Conservation (phyloP, 1,140 invertebrate species). For the Gonatopus flavifemur region DNA sequence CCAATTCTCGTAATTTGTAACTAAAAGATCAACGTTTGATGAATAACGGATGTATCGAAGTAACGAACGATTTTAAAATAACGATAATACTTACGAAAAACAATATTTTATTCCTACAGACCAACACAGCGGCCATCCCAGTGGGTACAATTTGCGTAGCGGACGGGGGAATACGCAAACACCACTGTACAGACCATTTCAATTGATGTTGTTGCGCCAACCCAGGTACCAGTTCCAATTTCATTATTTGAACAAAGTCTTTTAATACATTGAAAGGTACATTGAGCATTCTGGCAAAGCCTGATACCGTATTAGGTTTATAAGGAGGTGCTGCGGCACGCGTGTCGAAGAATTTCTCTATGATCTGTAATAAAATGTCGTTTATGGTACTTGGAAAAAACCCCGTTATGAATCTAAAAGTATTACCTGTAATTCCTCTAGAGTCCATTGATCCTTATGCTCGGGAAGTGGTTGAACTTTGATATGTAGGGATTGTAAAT, state of each 20-base stretch:
- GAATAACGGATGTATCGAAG: neutral
- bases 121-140: conserved; percentile 80
- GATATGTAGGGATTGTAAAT: conserved; percentile 87
- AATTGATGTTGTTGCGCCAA: conserved; percentile 67
- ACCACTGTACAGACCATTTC: conserved; percentile 88
- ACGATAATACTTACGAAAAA: conserved; percentile 76
- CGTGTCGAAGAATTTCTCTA: conserved; percentile 91
- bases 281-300: conserved; percentile 80
- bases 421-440: conserved; percentile 79
- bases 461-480: conserved; percentile 84
- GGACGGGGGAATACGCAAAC: conserved; percentile 85
- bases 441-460: conserved; percentile 80
- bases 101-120: conserved; percentile 82
- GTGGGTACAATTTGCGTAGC: conserved; percentile 80
- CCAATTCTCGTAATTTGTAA: conserved; percentile 81
- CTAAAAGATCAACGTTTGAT: conserved; percentile 56
- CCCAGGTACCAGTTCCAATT: conserved; percentile 73
- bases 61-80: neutral
- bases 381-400: neutral
- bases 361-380: conserved; percentile 59
- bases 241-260: conserved; percentile 89
- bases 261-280: conserved; percentile 83
- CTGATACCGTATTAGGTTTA: conserved; percentile 82
- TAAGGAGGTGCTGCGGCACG: conserved; percentile 85
- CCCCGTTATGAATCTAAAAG: neutral